phyloP scores from a whole-genome alignment of 2,797 vertebrate genomes.

The Sphenopsis melanotis region DNA sequence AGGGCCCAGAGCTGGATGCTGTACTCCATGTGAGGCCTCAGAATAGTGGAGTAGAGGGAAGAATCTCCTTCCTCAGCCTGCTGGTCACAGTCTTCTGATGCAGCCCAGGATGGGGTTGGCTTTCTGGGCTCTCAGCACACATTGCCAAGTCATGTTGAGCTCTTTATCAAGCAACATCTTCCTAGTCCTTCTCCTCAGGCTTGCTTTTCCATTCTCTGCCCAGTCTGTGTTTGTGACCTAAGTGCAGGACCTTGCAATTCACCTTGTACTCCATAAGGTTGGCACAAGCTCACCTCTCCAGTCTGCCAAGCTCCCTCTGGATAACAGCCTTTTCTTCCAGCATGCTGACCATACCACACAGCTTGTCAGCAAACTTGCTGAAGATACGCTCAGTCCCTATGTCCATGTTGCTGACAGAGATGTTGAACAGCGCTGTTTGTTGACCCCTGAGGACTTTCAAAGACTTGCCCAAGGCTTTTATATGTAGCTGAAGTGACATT shows the following conservation, averaged over 20 bases:
- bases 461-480: not conserved
- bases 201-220: not conserved
- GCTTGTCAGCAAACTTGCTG: not conserved
- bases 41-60: not conserved
- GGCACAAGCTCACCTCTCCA: not conserved
- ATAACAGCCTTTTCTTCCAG: not conserved
- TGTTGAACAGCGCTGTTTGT: not conserved
- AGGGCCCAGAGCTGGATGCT: not conserved
- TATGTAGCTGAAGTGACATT: not conserved
- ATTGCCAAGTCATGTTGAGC: too few relatives aligned
- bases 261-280: not conserved
- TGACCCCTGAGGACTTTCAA: not conserved
- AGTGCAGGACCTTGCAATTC: not conserved
- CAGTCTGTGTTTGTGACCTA: not conserved
- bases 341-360: not conserved
- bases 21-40: not conserved
- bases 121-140: not conserved
- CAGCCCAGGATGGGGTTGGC: not conserved
- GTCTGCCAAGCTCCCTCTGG: not conserved
- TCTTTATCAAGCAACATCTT: not conserved
- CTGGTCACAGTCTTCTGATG: not conserved
- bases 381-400: fast-evolving
- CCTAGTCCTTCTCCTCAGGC: not conserved
- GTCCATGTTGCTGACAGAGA: not conserved
- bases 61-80: not conserved